Evolutionary conservation across 2,888 invertebrate species (phyloP).

Genomic region (Philopedon plagiatum): DNA sequence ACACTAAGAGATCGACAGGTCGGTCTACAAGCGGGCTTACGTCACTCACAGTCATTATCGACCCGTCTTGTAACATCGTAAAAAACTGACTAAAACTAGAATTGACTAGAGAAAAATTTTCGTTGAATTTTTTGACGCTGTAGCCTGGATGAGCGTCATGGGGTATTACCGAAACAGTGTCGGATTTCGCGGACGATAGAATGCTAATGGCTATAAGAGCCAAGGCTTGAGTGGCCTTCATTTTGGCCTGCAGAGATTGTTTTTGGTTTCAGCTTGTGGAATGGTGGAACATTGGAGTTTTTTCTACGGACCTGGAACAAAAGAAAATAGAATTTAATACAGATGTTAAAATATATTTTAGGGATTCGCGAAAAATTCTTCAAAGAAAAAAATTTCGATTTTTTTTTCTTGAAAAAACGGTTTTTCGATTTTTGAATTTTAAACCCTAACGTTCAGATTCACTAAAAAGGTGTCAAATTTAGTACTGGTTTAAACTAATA

Average conservation of each 20-base stretch:
- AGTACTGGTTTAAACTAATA: no score
- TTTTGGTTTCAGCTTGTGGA: slow-evolving; percentile 39
- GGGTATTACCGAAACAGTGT: slow-evolving; percentile 79
- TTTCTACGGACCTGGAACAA: slow-evolving; percentile 31
- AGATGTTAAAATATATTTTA: no score
- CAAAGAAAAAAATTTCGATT: no score
- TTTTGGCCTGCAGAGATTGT: background rate
- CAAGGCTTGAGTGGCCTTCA: slow-evolving; percentile 28
- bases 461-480: no score
- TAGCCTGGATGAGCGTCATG: slow-evolving; percentile 93
- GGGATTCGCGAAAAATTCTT: no score
- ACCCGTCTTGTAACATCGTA: slow-evolving; percentile 88
- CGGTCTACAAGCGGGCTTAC: slow-evolving; percentile 85
- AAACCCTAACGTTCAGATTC: no score
- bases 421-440: no score
- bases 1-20: slow-evolving; percentile 84
- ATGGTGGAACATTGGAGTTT: slow-evolving; percentile 25
- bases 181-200: slow-evolving; percentile 29
- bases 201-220: slow-evolving; percentile 32
- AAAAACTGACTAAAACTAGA: slow-evolving; percentile 89
- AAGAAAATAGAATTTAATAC: background rate
- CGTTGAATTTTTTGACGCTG: slow-evolving; percentile 85
- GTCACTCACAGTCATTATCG: slow-evolving; percentile 92
- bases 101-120: slow-evolving; percentile 77
- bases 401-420: no score